Evolutionary conservation across 2,888 invertebrate species (phyloP).

Genomic region (Teinopalpus imperialis): DNA sequence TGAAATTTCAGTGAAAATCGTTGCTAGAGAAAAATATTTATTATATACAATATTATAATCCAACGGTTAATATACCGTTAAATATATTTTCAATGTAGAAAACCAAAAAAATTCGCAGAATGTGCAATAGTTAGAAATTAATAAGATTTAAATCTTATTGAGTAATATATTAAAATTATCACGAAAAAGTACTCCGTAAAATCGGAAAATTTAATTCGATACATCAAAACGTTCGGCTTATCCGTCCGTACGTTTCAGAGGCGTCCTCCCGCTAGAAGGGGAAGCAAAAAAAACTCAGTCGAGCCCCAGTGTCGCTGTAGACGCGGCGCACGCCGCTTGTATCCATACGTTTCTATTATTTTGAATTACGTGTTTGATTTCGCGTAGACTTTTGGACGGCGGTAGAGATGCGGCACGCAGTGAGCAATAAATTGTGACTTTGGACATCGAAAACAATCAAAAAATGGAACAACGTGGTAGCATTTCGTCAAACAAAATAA

Average conservation of each 20-base stretch:
- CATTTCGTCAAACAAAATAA: slow-evolving; percentile 57
- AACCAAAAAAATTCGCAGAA: too few relatives aligned
- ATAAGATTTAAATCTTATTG: too few relatives aligned
- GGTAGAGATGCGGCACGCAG: slow-evolving; percentile 68
- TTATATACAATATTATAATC: too few relatives aligned
- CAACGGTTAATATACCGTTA: too few relatives aligned
- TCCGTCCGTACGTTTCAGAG: slow-evolving; percentile 53
- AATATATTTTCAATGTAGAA: too few relatives aligned
- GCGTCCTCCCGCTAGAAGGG: slow-evolving; percentile 64
- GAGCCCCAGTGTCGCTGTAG: slow-evolving; percentile 62
- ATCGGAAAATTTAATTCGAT: slow-evolving; percentile 27
- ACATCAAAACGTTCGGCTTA: slow-evolving; percentile 29
- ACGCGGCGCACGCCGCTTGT: slow-evolving; percentile 77
- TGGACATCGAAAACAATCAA: slow-evolving; percentile 54
- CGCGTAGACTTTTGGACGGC: slow-evolving; percentile 79
- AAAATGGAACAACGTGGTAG: slow-evolving; percentile 60
- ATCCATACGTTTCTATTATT: slow-evolving; percentile 69
- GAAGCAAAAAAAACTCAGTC: slow-evolving; percentile 64
- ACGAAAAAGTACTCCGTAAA: too few relatives aligned
- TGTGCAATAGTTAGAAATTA: too few relatives aligned
- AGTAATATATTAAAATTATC: too few relatives aligned
- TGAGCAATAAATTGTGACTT: slow-evolving; percentile 76
- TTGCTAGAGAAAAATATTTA: too few relatives aligned
- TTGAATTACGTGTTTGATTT: slow-evolving; percentile 80
- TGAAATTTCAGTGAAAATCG: too few relatives aligned